Conservation (phyloP, 2,888 invertebrate genomes). For the Phytoseiulus persimilis region DNA sequence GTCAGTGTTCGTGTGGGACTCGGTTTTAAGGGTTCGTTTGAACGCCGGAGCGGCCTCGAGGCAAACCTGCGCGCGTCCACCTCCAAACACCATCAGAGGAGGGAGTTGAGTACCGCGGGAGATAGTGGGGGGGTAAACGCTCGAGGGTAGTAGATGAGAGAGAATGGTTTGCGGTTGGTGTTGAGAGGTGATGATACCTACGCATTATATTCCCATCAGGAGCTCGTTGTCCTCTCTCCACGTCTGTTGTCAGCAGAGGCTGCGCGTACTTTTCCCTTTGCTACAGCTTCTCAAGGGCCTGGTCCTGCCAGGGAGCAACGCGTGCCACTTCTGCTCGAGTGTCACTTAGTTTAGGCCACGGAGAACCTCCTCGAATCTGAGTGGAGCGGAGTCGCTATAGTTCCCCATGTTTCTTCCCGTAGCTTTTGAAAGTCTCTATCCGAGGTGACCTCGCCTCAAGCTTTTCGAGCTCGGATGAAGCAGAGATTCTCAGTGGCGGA, state of each 20-base stretch:
- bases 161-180: neutral
- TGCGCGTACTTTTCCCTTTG: neutral
- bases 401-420: neutral
- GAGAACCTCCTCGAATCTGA: neutral
- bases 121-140: neutral
- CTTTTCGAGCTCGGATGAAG: no score
- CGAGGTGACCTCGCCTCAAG: neutral
- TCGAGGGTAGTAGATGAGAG: neutral
- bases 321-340: neutral
- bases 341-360: neutral
- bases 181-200: neutral
- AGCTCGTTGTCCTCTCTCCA: neutral
- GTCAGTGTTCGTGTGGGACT: neutral
- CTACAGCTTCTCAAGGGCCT: neutral
- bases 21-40: neutral
- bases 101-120: neutral
- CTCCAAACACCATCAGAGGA: neutral
- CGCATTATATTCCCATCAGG: neutral
- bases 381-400: neutral
- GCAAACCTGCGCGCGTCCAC: neutral
- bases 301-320: neutral
- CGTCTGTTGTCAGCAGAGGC: neutral
- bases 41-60: neutral
- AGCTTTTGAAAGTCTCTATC: neutral
- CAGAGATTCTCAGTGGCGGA: no score